Percentiles rank a stretch among this genome's conserved stretches.
Evolutionary conservation across 2,888 invertebrate genomes (phyloP).

Genomic region (Acleris cristana): DNA sequence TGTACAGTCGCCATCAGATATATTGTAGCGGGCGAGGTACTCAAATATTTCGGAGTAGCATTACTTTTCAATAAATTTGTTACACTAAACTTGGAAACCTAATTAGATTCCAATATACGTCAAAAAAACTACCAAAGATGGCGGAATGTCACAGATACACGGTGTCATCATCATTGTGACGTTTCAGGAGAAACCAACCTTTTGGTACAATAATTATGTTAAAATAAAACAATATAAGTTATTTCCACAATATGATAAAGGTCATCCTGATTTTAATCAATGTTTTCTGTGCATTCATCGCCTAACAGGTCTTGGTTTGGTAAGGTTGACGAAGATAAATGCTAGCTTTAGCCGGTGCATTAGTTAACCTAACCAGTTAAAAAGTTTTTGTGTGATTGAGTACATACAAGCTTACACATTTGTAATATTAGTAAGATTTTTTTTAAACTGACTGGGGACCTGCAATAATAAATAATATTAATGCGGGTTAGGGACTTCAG

Average conservation of each 20-base stretch:
- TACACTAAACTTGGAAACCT: no score
- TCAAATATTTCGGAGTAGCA: no score
- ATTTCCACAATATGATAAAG: no score
- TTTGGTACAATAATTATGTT: no score
- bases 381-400: slow-evolving; percentile 3
- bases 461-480: not conserved
- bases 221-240: no score
- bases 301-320: slow-evolving; percentile 5
- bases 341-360: not conserved
- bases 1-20: no score
- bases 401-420: slow-evolving; percentile 4
- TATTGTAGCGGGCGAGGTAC: no score
- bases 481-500: not conserved
- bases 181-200: not conserved
- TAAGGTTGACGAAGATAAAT: not conserved
- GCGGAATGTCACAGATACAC: not conserved
- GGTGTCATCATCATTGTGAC: not conserved
- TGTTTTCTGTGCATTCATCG: slow-evolving; percentile 3
- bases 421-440: no score
- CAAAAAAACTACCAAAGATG: no score
- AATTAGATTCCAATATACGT: no score
- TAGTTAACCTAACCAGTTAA: slow-evolving; percentile 1
- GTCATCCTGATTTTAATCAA: no score
- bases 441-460: slow-evolving; percentile 1
- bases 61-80: no score